Percentiles rank a stretch among this genome's conserved stretches.
phyloP scores from a whole-genome alignment of 2,888 invertebrate genomes.

The Leptopterna dolabrata region DNA sequence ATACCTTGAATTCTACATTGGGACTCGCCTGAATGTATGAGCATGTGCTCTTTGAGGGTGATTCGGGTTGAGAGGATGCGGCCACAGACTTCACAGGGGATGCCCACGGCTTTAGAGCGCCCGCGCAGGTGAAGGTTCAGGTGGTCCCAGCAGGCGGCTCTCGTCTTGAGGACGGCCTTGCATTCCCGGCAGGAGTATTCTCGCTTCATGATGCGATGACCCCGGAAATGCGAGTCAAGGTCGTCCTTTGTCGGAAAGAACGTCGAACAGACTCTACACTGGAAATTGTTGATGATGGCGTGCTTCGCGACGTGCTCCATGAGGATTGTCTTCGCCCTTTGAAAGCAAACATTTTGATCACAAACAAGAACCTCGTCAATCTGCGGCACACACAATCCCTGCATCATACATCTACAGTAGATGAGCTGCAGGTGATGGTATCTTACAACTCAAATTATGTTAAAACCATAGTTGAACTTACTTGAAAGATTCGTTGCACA shows the following conservation, averaged over 20 bases:
- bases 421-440: too few relatives aligned
- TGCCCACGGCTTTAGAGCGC: slow-evolving; percentile 31
- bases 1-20: neutral
- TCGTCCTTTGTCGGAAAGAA: slow-evolving; percentile 51
- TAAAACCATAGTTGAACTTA: neutral
- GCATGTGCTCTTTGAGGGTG: slow-evolving; percentile 61
- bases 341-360: too few relatives aligned
- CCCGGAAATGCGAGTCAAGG: slow-evolving; percentile 55
- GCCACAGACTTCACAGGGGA: slow-evolving; percentile 59
- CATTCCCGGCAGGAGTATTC: slow-evolving; percentile 62
- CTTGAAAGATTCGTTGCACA: slow-evolving; percentile 66
- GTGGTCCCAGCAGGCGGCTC: slow-evolving; percentile 61
- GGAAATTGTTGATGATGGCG: slow-evolving; percentile 38
- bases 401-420: too few relatives aligned
- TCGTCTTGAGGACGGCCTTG: slow-evolving; percentile 64
- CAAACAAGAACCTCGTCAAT: neutral
- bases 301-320: slow-evolving; percentile 54
- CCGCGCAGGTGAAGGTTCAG: slow-evolving; percentile 60
- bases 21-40: slow-evolving; percentile 59
- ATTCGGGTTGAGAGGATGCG: slow-evolving; percentile 60
- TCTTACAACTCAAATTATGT: too few relatives aligned
- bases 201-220: slow-evolving; percentile 51
- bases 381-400: too few relatives aligned
- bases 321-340: slow-evolving; percentile 18
- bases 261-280: slow-evolving; percentile 54